phyloP scores from a whole-genome alignment of 1,140 invertebrate species.

The Augochlora pura region DNA sequence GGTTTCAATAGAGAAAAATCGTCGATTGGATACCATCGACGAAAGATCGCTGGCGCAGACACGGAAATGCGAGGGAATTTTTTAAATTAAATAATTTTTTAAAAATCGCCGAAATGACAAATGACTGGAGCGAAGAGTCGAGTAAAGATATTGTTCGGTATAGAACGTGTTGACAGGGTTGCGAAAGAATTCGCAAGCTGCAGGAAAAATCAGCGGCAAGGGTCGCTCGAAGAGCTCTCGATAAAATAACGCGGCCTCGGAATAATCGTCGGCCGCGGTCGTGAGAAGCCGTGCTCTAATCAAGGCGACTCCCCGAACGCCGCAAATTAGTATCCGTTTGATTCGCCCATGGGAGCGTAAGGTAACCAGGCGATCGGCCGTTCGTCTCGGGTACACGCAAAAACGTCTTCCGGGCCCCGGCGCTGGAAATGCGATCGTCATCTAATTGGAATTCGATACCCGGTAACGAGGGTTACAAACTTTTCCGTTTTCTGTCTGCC shows the following conservation, averaged over 20 bases:
- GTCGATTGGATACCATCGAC: too few species aligned
- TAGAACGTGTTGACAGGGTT: too few species aligned
- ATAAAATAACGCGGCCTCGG: constrained; percentile 21
- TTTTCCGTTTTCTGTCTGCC: constrained; percentile 68
- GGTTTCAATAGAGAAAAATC: too few species aligned
- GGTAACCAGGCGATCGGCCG: constrained; percentile 62
- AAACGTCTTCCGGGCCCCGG: constrained; percentile 63
- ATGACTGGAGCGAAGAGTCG: too few species aligned
- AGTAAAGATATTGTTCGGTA: too few species aligned
- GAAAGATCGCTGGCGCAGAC: too few species aligned
- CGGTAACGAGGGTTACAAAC: constrained; percentile 75
- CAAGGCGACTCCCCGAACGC: constrained; percentile 70
- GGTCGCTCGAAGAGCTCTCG: neutral
- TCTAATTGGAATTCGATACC: constrained; percentile 78
- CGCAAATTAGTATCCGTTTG: constrained; percentile 71
- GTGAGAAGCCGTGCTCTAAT: constrained; percentile 59
- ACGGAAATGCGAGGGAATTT: too few species aligned
- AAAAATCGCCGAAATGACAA: too few species aligned
- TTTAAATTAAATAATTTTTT: too few species aligned
- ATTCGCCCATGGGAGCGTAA: constrained; percentile 69
- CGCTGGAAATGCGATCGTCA: constrained; percentile 75
- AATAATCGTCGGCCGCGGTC: constrained; percentile 43
- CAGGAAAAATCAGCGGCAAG: too few species aligned
- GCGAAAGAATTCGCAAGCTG: too few species aligned
- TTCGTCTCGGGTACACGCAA: constrained; percentile 64